Base-by-base conservation (phyloP, 2,113 vertebrate genomes). In the Fregetta grallaria region DNA sequence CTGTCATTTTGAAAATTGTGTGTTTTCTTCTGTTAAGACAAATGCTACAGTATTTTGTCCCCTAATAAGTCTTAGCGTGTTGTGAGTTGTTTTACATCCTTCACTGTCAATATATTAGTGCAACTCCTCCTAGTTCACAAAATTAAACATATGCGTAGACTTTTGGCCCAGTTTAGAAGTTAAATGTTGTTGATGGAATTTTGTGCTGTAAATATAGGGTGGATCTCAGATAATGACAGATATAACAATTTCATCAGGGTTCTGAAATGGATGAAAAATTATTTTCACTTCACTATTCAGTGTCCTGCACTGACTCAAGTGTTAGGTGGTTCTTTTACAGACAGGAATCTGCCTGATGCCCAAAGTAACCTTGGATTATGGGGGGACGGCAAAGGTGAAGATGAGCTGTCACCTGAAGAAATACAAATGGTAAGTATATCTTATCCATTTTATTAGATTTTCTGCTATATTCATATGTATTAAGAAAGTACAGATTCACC, bases 391-490 rank as follows among this genome's bases (percentile, higher is more conserved):
- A 97, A 82, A 96, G 98, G 98, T 58, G 99, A 99, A 88, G 99
- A 99, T 13, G 99, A 99, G 55, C 96, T 99, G 18, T 99, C 99
- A 61, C 99, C 99, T 30, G 99, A 99, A 97, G 99, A 99, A 97
- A 99, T 99, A 96, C 99, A 99, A 94, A 99, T 99, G 99, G 99
- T 99, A 98, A 63, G 96, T 90, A 18, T 53, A 1, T 20, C 56
- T 81, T 86, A 23, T 36, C 26, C 4, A 2, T 84, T 84, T 75
- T 53, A 36, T 26, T 29, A 1, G n/a, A 34, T 52, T 83, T 82
- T 61, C 27, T 66, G 67, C 45, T 82, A 27, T 58, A 30, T 84
- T 70, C 16, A 3, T 21, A 1, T 52, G 25, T 66, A 25, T 36
- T 58, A 36, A 73, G 32, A 42, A 78, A 49, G 32, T 59, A 53